Conservation (phyloP, 64 coral and sea anemone species). For the Pocillopora verrucosa region DNA sequence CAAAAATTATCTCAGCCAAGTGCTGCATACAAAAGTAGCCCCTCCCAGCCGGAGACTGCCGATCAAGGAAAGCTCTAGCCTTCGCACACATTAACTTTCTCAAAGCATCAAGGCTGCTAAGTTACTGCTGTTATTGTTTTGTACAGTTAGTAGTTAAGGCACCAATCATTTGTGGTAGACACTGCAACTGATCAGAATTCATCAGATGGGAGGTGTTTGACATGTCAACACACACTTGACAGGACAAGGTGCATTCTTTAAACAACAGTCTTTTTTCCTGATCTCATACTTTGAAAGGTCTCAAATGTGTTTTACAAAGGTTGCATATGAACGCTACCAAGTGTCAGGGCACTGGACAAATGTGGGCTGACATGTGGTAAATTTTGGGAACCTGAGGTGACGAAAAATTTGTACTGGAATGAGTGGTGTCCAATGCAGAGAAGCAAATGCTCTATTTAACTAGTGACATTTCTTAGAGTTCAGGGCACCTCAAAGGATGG, state of each 20-base stretch:
- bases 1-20: slow-evolving; percentile 41
- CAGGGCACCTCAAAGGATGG: not conserved
- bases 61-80: slow-evolving; percentile 31
- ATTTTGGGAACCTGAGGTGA: not conserved
- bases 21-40: not conserved
- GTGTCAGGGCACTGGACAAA: not conserved
- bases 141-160: slow-evolving; percentile 2
- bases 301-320: not conserved
- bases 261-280: not conserved
- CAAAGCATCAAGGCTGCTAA: not conserved
- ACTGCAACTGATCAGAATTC: not conserved
- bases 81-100: not conserved
- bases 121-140: not conserved
- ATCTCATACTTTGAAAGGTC: not conserved
- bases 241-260: not conserved
- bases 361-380: not conserved
- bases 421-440: not conserved
- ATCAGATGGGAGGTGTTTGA: not conserved
- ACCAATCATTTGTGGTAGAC: not conserved
- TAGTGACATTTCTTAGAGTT: not conserved
- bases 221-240: not conserved
- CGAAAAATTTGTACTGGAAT: not conserved
- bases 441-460: not conserved
- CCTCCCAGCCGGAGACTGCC: not conserved
- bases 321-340: not conserved